Conservation (phyloP, 2,113 vertebrate genomes). For the Shinisaurus crocodilurus region DNA sequence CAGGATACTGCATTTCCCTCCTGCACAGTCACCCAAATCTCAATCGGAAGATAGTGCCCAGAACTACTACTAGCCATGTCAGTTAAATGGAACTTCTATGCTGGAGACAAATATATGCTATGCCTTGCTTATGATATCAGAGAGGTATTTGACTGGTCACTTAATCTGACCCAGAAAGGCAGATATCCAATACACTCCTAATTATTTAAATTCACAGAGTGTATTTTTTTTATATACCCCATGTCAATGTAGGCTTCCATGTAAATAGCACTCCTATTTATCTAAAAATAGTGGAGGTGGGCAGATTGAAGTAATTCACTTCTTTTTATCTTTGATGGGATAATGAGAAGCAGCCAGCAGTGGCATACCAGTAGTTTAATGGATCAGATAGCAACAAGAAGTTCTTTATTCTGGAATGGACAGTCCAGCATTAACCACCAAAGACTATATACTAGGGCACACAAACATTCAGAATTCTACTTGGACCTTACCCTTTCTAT, state of each 20-base stretch:
- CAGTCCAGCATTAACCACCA: background rate
- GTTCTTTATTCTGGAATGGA: background rate
- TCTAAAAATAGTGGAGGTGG: background rate
- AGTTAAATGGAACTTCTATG: background rate
- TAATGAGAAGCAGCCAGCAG: background rate
- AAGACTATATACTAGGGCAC: background rate
- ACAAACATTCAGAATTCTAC: background rate
- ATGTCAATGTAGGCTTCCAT: background rate
- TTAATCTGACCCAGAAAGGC: background rate
- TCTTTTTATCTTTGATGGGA: background rate
- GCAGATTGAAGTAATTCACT: fast-evolving
- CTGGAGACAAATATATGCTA: background rate
- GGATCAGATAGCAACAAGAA: background rate
- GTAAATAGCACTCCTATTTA: background rate
- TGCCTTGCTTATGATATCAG: background rate
- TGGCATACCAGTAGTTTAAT: background rate
- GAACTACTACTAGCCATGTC: background rate
- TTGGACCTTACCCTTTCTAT: background rate
- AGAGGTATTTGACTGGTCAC: too few species aligned
- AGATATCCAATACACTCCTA: background rate
- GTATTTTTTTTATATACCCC: background rate
- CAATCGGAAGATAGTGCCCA: background rate
- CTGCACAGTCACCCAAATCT: background rate
- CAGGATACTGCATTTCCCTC: background rate
- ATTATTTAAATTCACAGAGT: background rate